These are phyloP conservation scores for Bombus impatiens DNA, from an alignment of 1,140 invertebrate species.

Conservation along the genomic window DNA sequence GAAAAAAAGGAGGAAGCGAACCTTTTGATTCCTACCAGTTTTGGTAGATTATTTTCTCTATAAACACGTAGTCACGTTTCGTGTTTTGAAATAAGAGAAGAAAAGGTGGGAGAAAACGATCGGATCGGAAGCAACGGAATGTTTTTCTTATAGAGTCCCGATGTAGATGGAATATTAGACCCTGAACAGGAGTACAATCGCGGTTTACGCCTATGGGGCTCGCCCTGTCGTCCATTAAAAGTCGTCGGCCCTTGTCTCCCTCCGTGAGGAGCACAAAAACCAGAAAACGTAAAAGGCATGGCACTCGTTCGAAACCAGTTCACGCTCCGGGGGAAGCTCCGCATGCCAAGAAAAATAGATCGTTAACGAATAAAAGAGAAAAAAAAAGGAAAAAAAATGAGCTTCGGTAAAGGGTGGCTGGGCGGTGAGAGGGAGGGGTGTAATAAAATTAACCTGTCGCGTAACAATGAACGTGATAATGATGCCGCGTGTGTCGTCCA, in stretches of 20 bases:
- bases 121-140: neutral
- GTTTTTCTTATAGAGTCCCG: conserved; percentile 1
- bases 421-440: too few species aligned
- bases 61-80: neutral
- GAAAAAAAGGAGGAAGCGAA: accelerated
- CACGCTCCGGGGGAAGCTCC: conserved; percentile 68
- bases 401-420: neutral
- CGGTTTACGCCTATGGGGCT: conserved; percentile 69
- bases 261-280: conserved; percentile 70
- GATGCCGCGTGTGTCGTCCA: conserved; percentile 2
- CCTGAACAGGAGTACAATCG: conserved; percentile 41
- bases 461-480: conserved; percentile 56
- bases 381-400: neutral
- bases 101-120: neutral
- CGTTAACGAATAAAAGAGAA: conserved; percentile 57
- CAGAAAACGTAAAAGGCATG: conserved; percentile 74
- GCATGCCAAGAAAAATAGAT: conserved; percentile 64
- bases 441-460: conserved; percentile 62
- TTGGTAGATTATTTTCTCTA: neutral
- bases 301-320: conserved; percentile 74
- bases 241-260: conserved; percentile 72
- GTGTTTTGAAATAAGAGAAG: neutral
- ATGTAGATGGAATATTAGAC: conserved; percentile 24
- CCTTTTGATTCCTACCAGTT: too few species aligned
- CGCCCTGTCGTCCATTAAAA: conserved; percentile 74